Evolutionary conservation across 1,140 invertebrate species (phyloP).

Genomic region (Cydia fagiglandana): DNA sequence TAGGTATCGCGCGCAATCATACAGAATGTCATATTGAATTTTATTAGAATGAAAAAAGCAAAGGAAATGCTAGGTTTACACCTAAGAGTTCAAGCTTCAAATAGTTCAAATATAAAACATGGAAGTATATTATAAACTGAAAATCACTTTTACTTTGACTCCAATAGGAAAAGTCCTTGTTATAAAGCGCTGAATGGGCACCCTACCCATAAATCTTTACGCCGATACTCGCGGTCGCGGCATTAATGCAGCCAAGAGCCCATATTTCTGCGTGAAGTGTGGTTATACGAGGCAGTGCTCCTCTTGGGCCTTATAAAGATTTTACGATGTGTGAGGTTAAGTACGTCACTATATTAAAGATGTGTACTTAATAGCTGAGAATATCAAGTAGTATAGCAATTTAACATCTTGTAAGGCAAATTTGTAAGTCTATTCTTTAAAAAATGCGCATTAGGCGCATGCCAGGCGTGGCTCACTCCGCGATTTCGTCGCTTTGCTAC

Average conservation of each 20-base stretch:
- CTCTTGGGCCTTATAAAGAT: constrained; percentile 10
- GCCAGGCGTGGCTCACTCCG: too few relatives aligned
- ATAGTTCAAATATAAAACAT: background rate
- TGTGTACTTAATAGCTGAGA: background rate
- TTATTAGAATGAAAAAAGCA: too few relatives aligned
- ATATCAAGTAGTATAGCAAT: background rate
- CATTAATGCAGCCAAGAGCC: constrained; percentile 41
- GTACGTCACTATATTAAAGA: background rate
- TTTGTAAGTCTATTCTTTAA: too few relatives aligned
- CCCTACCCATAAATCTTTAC: constrained; percentile 50
- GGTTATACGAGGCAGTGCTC: constrained; percentile 35
- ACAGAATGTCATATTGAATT: too few relatives aligned
- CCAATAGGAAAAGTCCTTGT: constrained; percentile 1
- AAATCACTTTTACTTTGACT: background rate
- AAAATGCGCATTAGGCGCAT: too few relatives aligned
- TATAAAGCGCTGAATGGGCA: constrained; percentile 37
- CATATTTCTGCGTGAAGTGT: constrained; percentile 43
- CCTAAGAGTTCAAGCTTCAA: too few relatives aligned
- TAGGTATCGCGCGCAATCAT: background rate
- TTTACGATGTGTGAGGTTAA: background rate
- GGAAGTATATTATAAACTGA: background rate
- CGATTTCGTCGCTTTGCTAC: too few relatives aligned
- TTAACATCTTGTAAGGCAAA: too few relatives aligned
- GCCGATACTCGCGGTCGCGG: constrained; percentile 40
- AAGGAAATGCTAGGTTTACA: too few relatives aligned